Conservation (phyloP, 2,113 vertebrate genomes). For the Sinocyclocheilus anshuiensis region DNA sequence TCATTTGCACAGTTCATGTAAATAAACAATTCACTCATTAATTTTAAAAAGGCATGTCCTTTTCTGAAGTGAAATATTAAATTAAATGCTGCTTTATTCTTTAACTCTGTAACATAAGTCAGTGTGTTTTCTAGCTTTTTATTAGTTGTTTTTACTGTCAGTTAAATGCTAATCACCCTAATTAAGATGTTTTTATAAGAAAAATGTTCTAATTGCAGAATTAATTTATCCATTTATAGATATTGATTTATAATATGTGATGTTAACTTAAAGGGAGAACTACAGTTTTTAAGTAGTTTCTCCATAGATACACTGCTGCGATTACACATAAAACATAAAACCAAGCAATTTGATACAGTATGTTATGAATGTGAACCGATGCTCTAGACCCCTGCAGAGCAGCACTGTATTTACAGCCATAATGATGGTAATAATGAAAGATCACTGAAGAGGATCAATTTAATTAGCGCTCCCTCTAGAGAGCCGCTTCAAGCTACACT, state of each 20-base stretch:
- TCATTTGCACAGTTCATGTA: too few species aligned
- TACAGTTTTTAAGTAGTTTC: neutral
- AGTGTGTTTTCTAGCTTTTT: neutral
- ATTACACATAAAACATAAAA: neutral
- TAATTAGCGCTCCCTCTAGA: conserved; percentile 39
- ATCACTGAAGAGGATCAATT: conserved; percentile 40
- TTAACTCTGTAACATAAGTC: neutral
- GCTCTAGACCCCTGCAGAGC: conserved; percentile 18
- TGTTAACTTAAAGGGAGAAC: too few species aligned
- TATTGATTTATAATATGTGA: neutral
- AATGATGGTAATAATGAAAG: conserved; percentile 48
- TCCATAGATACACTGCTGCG: neutral
- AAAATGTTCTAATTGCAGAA: too few species aligned
- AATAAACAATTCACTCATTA: neutral
- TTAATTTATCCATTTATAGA: neutral
- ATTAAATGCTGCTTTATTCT: neutral
- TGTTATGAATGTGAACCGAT: neutral
- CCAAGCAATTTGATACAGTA: neutral
- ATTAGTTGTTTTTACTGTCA: neutral
- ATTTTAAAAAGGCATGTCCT: neutral
- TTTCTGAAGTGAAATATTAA: neutral
- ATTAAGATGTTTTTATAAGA: neutral
- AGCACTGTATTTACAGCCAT: conserved; percentile 29
- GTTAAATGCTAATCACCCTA: neutral
- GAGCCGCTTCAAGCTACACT: conserved; percentile 40